Evolutionary conservation across 1,140 invertebrate genomes (phyloP).

Genomic region (Aphelenchoides avenae): DNA sequence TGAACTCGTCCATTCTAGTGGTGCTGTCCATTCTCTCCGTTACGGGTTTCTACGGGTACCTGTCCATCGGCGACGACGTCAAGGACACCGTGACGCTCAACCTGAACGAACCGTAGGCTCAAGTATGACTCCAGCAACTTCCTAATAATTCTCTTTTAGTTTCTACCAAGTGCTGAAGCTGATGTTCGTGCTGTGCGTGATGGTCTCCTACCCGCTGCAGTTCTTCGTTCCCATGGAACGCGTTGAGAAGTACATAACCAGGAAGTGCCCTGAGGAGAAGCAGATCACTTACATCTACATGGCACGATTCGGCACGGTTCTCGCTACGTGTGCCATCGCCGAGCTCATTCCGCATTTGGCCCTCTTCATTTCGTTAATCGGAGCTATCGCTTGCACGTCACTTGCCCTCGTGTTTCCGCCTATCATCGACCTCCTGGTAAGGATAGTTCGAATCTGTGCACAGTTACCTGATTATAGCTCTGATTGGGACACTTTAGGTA

Average conservation of each 20-base stretch:
- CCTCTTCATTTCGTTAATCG: constrained; percentile 31
- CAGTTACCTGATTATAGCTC: constrained; percentile 21
- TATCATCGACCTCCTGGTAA: constrained; percentile 37
- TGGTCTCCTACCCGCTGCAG: constrained; percentile 50
- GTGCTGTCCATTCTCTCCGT: constrained; percentile 44
- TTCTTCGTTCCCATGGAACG: constrained; percentile 51
- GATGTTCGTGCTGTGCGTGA: constrained; percentile 44
- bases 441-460: not conserved
- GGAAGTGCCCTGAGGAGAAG: constrained; percentile 30
- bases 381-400: constrained; percentile 17
- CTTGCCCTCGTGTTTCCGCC: constrained; percentile 43
- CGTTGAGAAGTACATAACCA: constrained; percentile 45
- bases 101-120: constrained; percentile 35
- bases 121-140: not conserved
- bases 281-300: constrained; percentile 41
- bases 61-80: constrained; percentile 48
- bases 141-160: constrained; percentile 16
- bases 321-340: constrained; percentile 45
- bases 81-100: constrained; percentile 56
- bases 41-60: constrained; percentile 56
- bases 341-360: constrained; percentile 49
- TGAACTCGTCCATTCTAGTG: constrained; percentile 45
- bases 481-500: constrained; percentile 36
- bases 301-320: constrained; percentile 29
- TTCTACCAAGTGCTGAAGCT: constrained; percentile 48